Conservation (phyloP, 2,888 invertebrate genomes). For the Ecliptopera silaceata region DNA sequence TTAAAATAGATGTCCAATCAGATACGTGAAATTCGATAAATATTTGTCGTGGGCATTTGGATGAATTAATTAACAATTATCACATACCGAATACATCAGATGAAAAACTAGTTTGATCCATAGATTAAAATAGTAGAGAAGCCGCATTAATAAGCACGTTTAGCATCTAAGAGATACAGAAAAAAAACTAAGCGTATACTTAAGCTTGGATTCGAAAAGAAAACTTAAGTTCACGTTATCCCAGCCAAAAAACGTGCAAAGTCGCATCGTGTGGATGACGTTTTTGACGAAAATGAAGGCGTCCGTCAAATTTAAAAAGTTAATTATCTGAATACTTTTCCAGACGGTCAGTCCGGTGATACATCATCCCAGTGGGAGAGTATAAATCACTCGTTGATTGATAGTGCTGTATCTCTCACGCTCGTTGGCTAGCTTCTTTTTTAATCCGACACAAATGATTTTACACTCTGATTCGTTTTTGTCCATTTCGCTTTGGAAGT, state of each 20-base stretch:
- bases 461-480: slow-evolving; percentile 78
- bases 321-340: slow-evolving; percentile 79
- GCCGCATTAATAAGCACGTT: no score
- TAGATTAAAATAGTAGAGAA: neutral
- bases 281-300: slow-evolving; percentile 63
- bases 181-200: no score
- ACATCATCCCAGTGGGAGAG: slow-evolving; percentile 74
- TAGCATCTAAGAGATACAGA: no score
- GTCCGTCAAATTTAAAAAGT: slow-evolving; percentile 80
- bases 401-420: slow-evolving; percentile 79
- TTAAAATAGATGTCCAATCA: slow-evolving; percentile 14
- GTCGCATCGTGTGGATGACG: slow-evolving; percentile 26
- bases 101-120: slow-evolving; percentile 22
- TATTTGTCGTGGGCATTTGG: slow-evolving; percentile 9
- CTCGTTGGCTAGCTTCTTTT: slow-evolving; percentile 77
- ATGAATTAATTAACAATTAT: slow-evolving; percentile 19
- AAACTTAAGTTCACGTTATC: no score
- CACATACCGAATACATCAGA: slow-evolving; percentile 4
- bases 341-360: slow-evolving; percentile 64
- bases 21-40: slow-evolving; percentile 12
- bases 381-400: slow-evolving; percentile 81
- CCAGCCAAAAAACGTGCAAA: no score
- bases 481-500: slow-evolving; percentile 67
- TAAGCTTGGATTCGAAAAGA: no score
- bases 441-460: slow-evolving; percentile 81